Evolutionary conservation across 2,888 invertebrate genomes (phyloP).

Genomic region (Alsophila aescularia): DNA sequence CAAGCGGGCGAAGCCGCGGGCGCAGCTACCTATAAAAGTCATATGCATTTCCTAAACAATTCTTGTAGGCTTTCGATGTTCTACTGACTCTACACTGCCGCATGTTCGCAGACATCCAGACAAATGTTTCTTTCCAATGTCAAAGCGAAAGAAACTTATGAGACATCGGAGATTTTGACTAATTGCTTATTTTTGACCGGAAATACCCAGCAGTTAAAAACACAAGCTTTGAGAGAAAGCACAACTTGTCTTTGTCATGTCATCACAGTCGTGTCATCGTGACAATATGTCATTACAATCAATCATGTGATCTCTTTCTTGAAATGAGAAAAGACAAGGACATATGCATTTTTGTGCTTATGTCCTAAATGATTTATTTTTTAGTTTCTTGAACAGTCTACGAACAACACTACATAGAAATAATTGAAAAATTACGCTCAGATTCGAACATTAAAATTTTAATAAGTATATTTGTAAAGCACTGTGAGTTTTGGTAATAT

Average conservation of each 20-base stretch:
- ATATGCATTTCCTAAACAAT: not conserved
- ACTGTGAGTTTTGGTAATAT: too few relatives aligned
- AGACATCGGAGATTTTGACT: conserved; percentile 19
- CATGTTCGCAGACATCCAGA: not conserved
- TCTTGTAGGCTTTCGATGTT: not conserved
- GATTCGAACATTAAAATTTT: too few relatives aligned
- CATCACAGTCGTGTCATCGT: conserved; percentile 12
- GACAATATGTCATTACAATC: conserved; percentile 17
- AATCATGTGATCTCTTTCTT: conserved; percentile 19
- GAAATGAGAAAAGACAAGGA: conserved; percentile 8
- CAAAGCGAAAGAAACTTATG: conserved; percentile 5
- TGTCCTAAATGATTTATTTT: conserved; percentile 1
- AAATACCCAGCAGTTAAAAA: conserved; percentile 12
- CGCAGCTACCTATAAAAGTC: too few relatives aligned
- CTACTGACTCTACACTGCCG: conserved; percentile 5
- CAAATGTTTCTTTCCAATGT: conserved; percentile 19
- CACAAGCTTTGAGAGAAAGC: conserved; percentile 19
- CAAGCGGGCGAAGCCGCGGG: too few relatives aligned
- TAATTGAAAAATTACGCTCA: too few relatives aligned
- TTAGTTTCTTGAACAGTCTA: too few relatives aligned
- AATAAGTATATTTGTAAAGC: too few relatives aligned
- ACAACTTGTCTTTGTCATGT: conserved; percentile 19
- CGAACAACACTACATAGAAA: too few relatives aligned
- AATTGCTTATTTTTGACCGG: conserved; percentile 19
- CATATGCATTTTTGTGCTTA: conserved; percentile 6